Evolutionary conservation across 2,888 invertebrate genomes (phyloP), one percentile per base, ranked within the genome.

Genomic region (Hyposoter dolosus): DNA sequence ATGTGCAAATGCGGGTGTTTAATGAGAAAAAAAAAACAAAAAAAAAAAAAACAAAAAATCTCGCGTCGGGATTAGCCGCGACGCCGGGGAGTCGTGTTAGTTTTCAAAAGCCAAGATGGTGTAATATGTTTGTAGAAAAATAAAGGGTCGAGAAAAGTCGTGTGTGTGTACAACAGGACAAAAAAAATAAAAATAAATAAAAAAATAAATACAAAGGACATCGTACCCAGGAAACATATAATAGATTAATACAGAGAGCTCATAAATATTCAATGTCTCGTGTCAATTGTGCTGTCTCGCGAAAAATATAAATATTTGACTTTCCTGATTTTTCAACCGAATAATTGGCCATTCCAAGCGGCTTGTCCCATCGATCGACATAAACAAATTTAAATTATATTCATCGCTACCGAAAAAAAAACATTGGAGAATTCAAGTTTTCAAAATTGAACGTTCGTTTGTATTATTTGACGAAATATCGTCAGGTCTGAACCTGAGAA

Each of bases 221-320:
- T 87, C 85, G 56, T 81, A 78, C 84, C 79, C 87, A 88, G 84
- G 83, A 89, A 89, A 88, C 86, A 88, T 82, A 83, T 78, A 80
- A 35, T 88, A 88, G 85, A 82, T 82, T 88, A 86, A 86, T 84
- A 85, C 83, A 87, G 86, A 87, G 83, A 88, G 86, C 89, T 87
- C 85, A 89, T 89, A 87, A 88, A 84, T 83, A 89, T 89, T 89
- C 88, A 83, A 83, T 50, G 89, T 86, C 88, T 89, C 84, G 87
- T 89, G 88, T 87, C 90, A 88, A 76, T 82, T 88, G 83, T 77
- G 78, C 86, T 35, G 40, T 43, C 28, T 17, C 15, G 7, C 15
- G 47, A 5, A 35, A 17, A 53, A 72, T 10, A 35, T 43, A 12
- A 65, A 71, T 19, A 63, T 19, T n/a, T 5, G n/a, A 45, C 9